Evolutionary conservation across 2,888 invertebrate species (phyloP), one percentile per base, ranked within the genome.

Genomic region (Ormia ochracea): DNA sequence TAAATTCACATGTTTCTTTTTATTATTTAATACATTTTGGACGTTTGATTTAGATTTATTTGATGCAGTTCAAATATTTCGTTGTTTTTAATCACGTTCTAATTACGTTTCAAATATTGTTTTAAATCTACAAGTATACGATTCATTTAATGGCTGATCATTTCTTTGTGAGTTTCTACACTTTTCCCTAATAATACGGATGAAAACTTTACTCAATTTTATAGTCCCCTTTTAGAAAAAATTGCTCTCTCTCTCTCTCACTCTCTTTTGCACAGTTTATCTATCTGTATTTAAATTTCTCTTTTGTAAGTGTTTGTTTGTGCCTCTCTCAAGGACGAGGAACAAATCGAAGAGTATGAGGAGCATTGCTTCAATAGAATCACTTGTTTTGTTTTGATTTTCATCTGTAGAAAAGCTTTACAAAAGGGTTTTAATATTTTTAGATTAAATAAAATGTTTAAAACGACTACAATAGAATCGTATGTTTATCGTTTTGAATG

Each of bases 101-200:
- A 74, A 52, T 58, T 78, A 56, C 41, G 12, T 54, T 56, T 36
- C 9, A 12, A 50, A 66, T 68, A 63, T 45, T 41, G 43, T 9
- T 3, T 43, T 3, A 41, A 12, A 38, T 52, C 12, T 33, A 23
- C 28, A 9, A 6, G 6, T 28, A 6, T n/a, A n/a, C n/a, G n/a
- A n/a, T 0, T 31, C 21, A n/a, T 52, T 23, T 2, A 28, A 38
- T 10, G 36, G 50, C 61, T 59, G 79, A 75, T 75, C 79, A 76
- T 65, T 77, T 74, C 76, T 84, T 70, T 78, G 77, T 83, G 81
- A 85, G 76, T 83, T 86, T 85, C 82, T 83, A 85, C 83, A 84
- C n/a, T 7, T 10, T 45, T 41, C 68, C 12, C 17, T 31, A 5
- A 23, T 50, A 28, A 33, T 74, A 79, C 81, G 82, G 82, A 79